Evolutionary conservation across 2,113 vertebrate species (phyloP), one percentile per base, ranked within the genome.

Genomic region (Sinocyclocheilus anshuiensis): DNA sequence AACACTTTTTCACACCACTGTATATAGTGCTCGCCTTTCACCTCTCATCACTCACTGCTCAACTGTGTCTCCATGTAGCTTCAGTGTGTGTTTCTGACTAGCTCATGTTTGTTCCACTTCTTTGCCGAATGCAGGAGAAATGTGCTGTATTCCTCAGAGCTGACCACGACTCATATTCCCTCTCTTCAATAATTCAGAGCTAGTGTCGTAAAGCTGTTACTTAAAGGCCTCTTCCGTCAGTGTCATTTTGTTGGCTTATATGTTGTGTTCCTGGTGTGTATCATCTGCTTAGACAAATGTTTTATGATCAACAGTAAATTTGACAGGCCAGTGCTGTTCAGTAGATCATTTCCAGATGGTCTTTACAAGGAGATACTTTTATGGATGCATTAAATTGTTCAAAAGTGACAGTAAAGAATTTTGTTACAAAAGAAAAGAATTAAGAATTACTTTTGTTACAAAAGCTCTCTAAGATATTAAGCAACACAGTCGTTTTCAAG

Each of bases 211-310:
- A 87, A 71, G 74, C 57, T 84, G 26, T 87, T 88, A 85, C 84
- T 90, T 83, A 90, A 90, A 12, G 81, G 72, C 85, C 81, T 87
- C 75, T 76, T 88, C 74, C 36, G 86, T 69, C 69, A 81, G 78
- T 81, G 42, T 81, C 79, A 39, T 86, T 86, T 75, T 61, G 85
- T 75, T 76, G 79, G 79, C 85, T 86, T 76, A 76, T 74, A 65
- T 8, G 53, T 65, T 65, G 79, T 63, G 36, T 24, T 48, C 69
- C 79, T 63, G 45, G 39, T 81, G 55, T 75, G 85, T 74, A 65
- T 86, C 69, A 36, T 86, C 85, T 76, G 71, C 55, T 76, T 86
- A 45, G 61, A 86, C 57, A 74, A 71, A 75, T 50, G 85, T 59
- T 81, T 82, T 76, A 72, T 82, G 79, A 82, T 86, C 69, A 75